These are phyloP conservation scores for Porites divaricata DNA, from an alignment of 92 coral and sea anemone genomes.

Conservation along the genomic window DNA sequence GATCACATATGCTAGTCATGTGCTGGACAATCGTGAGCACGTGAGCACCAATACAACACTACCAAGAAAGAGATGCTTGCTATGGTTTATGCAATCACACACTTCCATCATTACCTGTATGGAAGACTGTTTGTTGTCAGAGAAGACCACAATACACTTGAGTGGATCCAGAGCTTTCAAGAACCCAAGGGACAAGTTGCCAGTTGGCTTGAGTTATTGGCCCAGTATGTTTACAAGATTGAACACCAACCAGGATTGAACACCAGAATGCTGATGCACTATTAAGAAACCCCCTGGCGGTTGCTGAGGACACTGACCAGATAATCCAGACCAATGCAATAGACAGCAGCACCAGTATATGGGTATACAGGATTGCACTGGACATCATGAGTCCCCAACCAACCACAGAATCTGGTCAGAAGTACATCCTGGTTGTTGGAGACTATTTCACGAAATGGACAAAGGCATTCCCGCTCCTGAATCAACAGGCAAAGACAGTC, in stretches of 20 bases:
- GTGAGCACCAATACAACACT: conserved; percentile 39
- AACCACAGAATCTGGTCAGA: conserved; percentile 33
- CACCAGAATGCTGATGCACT: conserved; percentile 56
- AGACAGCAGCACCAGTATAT: not conserved
- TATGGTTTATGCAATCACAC: conserved; percentile 27
- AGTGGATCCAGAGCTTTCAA: conserved; percentile 40
- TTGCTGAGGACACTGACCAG: not conserved
- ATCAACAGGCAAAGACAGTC: conserved; percentile 56
- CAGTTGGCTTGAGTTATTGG: conserved; percentile 40
- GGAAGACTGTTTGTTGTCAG: conserved; percentile 35
- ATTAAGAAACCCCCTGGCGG: conserved; percentile 35
- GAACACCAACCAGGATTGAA: conserved; percentile 39
- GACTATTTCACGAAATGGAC: conserved; percentile 57
- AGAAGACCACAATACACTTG: conserved; percentile 32
- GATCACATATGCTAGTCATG: conserved; percentile 28
- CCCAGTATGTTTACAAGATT: conserved; percentile 13
- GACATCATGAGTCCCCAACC: conserved; percentile 61
- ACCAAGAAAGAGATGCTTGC: conserved; percentile 62
- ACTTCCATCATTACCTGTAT: conserved; percentile 53
- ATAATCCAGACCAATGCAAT: conserved; percentile 22
- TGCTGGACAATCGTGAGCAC: conserved; percentile 20
- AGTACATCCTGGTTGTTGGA: conserved; percentile 45
- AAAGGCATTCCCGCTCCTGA: conserved; percentile 44
- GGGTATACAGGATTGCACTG: conserved; percentile 9
- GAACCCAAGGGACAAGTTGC: conserved; percentile 32